A percentile compares a stretch with the other conserved stretches of the same genome.
phyloP scores from a whole-genome alignment of 2,888 invertebrate genomes.

The Serripes groenlandicus region DNA sequence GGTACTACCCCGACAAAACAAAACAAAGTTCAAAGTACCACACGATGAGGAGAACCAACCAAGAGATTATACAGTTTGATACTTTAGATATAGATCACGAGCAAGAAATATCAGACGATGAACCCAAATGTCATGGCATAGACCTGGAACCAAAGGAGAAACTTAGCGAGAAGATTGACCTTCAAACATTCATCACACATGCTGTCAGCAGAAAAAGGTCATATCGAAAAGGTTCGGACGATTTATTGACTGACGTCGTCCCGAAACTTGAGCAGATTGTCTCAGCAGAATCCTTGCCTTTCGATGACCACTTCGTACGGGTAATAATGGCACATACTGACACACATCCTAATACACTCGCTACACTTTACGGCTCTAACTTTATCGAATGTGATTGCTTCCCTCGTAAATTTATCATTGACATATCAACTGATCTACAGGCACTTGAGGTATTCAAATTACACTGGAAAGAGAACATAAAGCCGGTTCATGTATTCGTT shows the following conservation, averaged over 20 bases:
- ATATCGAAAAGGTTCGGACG: not conserved
- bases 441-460: not conserved
- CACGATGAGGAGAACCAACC: not conserved
- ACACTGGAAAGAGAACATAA: slow-evolving; percentile 9
- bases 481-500: slow-evolving; percentile 35
- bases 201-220: not conserved
- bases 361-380: slow-evolving; percentile 43
- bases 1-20: slow-evolving; percentile 9
- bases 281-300: not conserved
- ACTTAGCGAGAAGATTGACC: not conserved
- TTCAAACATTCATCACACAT: not conserved
- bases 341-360: slow-evolving; percentile 32
- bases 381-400: slow-evolving; percentile 68
- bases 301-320: not conserved
- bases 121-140: not conserved
- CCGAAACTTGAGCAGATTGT: too few species aligned
- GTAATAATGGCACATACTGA: slow-evolving; percentile 25
- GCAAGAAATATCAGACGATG: slow-evolving; percentile 51
- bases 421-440: slow-evolving; percentile 62
- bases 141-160: not conserved
- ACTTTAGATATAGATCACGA: slow-evolving; percentile 26
- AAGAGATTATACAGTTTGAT: slow-evolving; percentile 23
- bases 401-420: slow-evolving; percentile 74
- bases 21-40: not conserved
- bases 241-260: not conserved